Evolutionary conservation across 2,888 invertebrate genomes (phyloP).

Genomic region (Cephus runcator): DNA sequence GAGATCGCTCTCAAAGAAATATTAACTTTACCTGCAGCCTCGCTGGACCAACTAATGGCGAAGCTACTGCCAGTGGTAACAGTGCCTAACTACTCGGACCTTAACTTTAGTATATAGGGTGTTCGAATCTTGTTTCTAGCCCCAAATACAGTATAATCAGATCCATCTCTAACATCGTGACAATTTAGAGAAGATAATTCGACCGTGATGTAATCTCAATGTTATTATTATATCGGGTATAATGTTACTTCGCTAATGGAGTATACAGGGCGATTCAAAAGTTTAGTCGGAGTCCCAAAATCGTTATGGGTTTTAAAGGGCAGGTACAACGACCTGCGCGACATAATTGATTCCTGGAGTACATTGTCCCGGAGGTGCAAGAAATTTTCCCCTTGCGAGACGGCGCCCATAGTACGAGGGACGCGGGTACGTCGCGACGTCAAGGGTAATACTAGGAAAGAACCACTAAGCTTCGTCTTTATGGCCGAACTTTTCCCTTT

Average conservation of each 20-base stretch:
- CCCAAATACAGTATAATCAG: not conserved
- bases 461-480: slow-evolving; percentile 1
- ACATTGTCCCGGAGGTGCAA: not conserved
- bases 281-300: not conserved
- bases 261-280: not conserved
- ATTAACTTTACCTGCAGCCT: not conserved
- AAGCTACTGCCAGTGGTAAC: not conserved
- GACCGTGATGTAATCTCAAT: not conserved
- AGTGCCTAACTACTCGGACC: not conserved
- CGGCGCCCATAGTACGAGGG: slow-evolving; percentile 10
- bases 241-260: not conserved
- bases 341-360: slow-evolving; percentile 14
- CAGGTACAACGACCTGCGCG: not conserved
- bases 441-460: not conserved
- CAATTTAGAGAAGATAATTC: not conserved
- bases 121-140: not conserved
- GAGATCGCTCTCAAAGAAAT: not conserved
- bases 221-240: not conserved
- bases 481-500: slow-evolving; percentile 1
- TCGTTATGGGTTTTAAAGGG: not conserved
- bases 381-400: slow-evolving; percentile 2
- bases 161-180: not conserved
- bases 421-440: not conserved
- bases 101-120: not conserved
- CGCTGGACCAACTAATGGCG: not conserved